Percentiles rank a stretch among this genome's conserved stretches.
Conservation (phyloP, 2,797 vertebrate genomes). For the Cuculus canorus region DNA sequence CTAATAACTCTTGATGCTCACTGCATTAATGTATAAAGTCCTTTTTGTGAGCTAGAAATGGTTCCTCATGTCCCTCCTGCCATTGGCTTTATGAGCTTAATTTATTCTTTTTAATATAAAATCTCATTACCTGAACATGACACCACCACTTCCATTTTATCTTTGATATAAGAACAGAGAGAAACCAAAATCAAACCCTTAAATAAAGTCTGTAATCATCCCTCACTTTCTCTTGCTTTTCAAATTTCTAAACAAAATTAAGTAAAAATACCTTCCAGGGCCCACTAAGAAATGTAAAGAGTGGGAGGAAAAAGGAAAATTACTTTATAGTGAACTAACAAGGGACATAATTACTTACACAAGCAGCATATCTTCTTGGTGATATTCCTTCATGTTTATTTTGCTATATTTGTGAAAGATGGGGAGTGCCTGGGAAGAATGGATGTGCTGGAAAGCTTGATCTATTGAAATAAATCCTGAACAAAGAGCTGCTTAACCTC, state of each 20-base stretch:
- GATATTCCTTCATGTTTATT: constrained; percentile 35
- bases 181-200: constrained; percentile 99
- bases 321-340: constrained; percentile 88
- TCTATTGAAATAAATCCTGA: constrained; percentile 48
- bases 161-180: constrained; percentile 99
- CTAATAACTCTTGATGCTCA: constrained; percentile 50
- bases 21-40: constrained; percentile 73
- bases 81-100: constrained; percentile 81
- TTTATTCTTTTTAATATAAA: constrained; percentile 91
- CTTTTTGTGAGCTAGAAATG: constrained; percentile 65
- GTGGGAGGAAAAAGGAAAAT: neutral
- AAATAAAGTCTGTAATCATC: constrained; percentile 98
- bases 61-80: constrained; percentile 73
- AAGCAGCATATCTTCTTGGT: constrained; percentile 37
- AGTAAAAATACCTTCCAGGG: constrained; percentile 82
- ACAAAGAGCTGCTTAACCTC: constrained; percentile 60
- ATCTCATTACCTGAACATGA: constrained; percentile 95
- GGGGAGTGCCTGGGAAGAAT: neutral
- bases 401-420: constrained; percentile 19
- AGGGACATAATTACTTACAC: constrained; percentile 81
- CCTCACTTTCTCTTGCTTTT: constrained; percentile 83
- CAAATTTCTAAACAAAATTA: constrained; percentile 90
- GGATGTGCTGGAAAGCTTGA: neutral
- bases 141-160: constrained; percentile 85
- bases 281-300: constrained; percentile 78